Percentiles rank a stretch among this genome's conserved stretches.
Evolutionary conservation across 2,113 vertebrate species (phyloP).

Genomic region (Gyps fulvus): DNA sequence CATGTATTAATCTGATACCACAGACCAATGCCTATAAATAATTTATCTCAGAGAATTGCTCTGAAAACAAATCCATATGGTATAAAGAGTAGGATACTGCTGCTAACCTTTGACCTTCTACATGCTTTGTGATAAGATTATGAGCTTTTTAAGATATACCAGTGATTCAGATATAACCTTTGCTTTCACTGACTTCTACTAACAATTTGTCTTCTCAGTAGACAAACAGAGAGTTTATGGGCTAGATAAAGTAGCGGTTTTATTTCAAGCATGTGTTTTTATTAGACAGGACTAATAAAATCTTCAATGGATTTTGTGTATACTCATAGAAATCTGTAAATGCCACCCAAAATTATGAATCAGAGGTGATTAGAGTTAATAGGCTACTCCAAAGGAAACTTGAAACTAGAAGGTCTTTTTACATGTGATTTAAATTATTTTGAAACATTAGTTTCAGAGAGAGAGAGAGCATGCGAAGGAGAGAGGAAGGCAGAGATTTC

Average conservation of each 20-base stretch:
- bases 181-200: constrained; percentile 13
- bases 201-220: constrained; percentile 21
- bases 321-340: constrained; percentile 47
- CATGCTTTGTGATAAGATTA: constrained; percentile 25
- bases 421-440: constrained; percentile 54
- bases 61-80: constrained; percentile 17
- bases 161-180: constrained; percentile 11
- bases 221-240: constrained; percentile 44
- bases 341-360: constrained; percentile 47
- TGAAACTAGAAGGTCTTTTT: background rate
- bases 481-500: background rate
- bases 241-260: constrained; percentile 30
- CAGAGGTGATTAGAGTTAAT: constrained; percentile 23
- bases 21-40: background rate
- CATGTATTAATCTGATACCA: background rate
- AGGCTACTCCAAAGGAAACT: constrained; percentile 23
- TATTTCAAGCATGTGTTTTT: constrained; percentile 59
- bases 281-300: constrained; percentile 63
- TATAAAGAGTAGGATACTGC: background rate
- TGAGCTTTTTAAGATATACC: constrained; percentile 46
- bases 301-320: constrained; percentile 47
- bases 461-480: background rate
- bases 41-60: background rate
- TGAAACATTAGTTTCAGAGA: constrained; percentile 29
- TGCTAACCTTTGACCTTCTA: background rate